These are phyloP conservation scores for Ailuropoda melanoleuca DNA, from an alignment of 2,113 vertebrate genomes.

Conservation along the genomic window DNA sequence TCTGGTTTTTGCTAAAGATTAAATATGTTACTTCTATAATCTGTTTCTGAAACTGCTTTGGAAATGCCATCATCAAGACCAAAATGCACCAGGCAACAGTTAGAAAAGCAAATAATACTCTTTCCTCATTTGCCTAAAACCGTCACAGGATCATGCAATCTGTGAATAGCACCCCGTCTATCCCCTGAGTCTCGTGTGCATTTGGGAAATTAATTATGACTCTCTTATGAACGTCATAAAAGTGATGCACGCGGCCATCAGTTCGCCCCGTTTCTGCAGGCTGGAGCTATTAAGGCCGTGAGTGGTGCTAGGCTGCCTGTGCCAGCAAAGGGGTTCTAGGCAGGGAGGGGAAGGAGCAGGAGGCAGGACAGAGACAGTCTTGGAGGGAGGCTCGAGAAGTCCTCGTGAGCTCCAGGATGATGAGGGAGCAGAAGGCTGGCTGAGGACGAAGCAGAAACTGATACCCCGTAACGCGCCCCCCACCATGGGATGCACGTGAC, in stretches of 20 bases:
- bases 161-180: constrained; percentile 11
- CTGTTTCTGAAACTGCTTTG: constrained; percentile 60
- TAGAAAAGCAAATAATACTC: constrained; percentile 57
- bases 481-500: too few species aligned
- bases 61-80: constrained; percentile 53
- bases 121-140: constrained; percentile 53
- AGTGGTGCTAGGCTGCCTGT: neutral
- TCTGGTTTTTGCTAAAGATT: constrained; percentile 55
- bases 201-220: constrained; percentile 57
- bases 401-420: neutral
- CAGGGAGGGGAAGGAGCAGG: too few species aligned
- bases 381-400: neutral
- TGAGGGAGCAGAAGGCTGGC: too few species aligned
- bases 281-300: neutral
- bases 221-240: constrained; percentile 12
- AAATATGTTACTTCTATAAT: constrained; percentile 63
- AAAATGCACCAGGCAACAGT: constrained; percentile 35
- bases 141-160: neutral
- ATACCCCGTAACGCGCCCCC: too few species aligned
- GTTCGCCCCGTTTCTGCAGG: neutral
- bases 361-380: neutral
- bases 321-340: neutral
- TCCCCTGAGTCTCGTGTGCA: neutral
- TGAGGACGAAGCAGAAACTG: too few species aligned
- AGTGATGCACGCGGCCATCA: neutral